Evolutionary conservation across 2,888 invertebrate genomes (phyloP).

Genomic region (Caenorhabditis virilis): DNA sequence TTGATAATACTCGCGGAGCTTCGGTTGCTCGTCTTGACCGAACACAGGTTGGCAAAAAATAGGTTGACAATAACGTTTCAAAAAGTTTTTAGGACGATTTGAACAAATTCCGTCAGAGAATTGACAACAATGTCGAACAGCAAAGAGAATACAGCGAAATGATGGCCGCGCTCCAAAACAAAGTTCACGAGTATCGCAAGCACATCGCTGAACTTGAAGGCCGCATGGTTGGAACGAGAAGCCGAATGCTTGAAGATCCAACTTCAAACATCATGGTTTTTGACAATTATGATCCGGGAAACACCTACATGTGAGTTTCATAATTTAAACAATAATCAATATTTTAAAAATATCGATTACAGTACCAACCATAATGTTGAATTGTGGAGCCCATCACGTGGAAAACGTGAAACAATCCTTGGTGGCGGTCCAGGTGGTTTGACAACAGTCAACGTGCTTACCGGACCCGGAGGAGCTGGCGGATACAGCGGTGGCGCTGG

Average conservation of each 20-base stretch:
- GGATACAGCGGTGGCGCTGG: constrained; percentile 17
- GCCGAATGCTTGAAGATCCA: constrained; percentile 45
- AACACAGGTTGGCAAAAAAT: constrained; percentile 45
- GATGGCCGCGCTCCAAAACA: constrained; percentile 64
- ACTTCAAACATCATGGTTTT: constrained; percentile 33
- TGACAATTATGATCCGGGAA: constrained; percentile 36
- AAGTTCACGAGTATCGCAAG: constrained; percentile 66
- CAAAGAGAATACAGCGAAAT: constrained; percentile 67
- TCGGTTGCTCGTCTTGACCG: constrained; percentile 63
- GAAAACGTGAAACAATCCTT: constrained; percentile 23
- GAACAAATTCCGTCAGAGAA: constrained; percentile 64
- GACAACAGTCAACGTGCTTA: constrained; percentile 23
- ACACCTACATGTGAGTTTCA: constrained; percentile 31
- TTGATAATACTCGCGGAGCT: constrained; percentile 47
- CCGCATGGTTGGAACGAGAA: constrained; percentile 52
- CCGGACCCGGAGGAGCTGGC: constrained; percentile 4
- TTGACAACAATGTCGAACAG: constrained; percentile 67
- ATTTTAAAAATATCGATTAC: constrained; percentile 10
- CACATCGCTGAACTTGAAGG: constrained; percentile 65
- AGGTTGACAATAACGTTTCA: too few relatives aligned
- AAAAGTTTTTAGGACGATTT: constrained; percentile 66
- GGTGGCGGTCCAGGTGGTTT: constrained; percentile 28
- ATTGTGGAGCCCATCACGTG: constrained; percentile 37
- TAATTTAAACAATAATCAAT: neutral
- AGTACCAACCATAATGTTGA: constrained; percentile 42